Conservation (phyloP, 2,797 vertebrate genomes). For the Pangasius macronema region DNA sequence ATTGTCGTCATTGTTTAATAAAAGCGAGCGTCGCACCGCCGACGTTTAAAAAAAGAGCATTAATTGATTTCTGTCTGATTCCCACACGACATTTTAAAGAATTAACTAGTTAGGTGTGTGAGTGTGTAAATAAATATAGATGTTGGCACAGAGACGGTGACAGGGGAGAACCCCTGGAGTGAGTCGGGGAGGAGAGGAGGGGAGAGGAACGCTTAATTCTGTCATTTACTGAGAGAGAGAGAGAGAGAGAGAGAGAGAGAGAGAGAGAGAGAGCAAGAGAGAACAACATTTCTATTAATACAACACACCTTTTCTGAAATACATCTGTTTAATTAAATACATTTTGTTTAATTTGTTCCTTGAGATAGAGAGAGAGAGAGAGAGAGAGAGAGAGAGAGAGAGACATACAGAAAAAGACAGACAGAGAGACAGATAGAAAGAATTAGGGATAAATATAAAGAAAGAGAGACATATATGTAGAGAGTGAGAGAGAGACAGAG, state of each 20-base stretch:
- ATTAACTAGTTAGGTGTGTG: slow-evolving; percentile 76
- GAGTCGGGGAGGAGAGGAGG: slow-evolving; percentile 50
- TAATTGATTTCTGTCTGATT: slow-evolving; percentile 59
- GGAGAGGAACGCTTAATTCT: slow-evolving; percentile 68
- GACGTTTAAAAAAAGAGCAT: slow-evolving; percentile 75
- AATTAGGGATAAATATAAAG: no score
- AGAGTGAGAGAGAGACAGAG: neutral
- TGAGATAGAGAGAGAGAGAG: neutral
- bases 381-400: neutral
- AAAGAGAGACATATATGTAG: neutral
- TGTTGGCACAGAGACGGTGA: slow-evolving; percentile 67
- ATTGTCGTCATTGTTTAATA: slow-evolving; percentile 49
- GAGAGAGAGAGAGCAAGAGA: neutral
- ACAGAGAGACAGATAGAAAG: neutral
- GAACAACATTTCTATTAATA: no score
- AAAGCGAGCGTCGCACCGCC: slow-evolving; percentile 60
- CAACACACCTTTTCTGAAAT: no score
- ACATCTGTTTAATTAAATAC: no score
- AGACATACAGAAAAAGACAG: neutral
- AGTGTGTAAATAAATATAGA: slow-evolving; percentile 83
- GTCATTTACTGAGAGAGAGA: slow-evolving; percentile 51
- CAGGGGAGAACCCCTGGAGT: slow-evolving; percentile 65
- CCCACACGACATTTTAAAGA: slow-evolving; percentile 68
- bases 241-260: neutral
- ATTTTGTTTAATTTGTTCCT: no score